Evolutionary conservation across 2,888 invertebrate species (phyloP).

Genomic region (Rotaria macrura): DNA sequence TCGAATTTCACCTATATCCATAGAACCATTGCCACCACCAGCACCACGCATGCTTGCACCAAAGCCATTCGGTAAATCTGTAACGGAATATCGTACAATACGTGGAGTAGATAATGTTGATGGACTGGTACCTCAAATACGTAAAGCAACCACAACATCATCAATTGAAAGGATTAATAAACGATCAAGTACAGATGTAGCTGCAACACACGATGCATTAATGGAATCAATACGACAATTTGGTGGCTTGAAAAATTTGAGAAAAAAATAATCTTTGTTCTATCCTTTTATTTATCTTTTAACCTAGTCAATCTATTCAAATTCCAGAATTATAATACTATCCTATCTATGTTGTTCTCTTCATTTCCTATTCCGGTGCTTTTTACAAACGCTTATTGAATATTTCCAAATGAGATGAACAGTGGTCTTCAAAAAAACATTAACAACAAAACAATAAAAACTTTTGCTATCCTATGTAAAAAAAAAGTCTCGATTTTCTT

Average conservation of each 20-base stretch:
- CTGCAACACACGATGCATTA: background rate
- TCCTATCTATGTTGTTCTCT: background rate
- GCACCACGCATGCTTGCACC: background rate
- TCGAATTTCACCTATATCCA: background rate
- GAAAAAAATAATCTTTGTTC: background rate
- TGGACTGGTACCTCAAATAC: background rate
- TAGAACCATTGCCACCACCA: background rate
- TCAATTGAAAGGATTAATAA: background rate
- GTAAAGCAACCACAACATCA: background rate
- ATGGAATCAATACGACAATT: constrained; percentile 7
- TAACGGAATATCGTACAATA: constrained; percentile 9
- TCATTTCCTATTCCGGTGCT: background rate
- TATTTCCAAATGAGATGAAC: background rate
- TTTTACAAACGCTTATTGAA: background rate
- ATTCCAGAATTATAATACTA: background rate
- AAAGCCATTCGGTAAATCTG: background rate
- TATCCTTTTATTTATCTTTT: background rate
- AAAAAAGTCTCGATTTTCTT: background rate
- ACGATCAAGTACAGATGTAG: background rate
- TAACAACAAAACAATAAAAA: background rate
- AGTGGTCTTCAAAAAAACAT: background rate
- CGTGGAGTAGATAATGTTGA: background rate
- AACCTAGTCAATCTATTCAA: background rate
- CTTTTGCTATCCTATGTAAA: background rate
- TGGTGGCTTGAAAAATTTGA: background rate